Evolutionary conservation across 2,888 invertebrate genomes (phyloP), one percentile per base, ranked within the genome.

Genomic region (Lepidochitona cinerea): DNA sequence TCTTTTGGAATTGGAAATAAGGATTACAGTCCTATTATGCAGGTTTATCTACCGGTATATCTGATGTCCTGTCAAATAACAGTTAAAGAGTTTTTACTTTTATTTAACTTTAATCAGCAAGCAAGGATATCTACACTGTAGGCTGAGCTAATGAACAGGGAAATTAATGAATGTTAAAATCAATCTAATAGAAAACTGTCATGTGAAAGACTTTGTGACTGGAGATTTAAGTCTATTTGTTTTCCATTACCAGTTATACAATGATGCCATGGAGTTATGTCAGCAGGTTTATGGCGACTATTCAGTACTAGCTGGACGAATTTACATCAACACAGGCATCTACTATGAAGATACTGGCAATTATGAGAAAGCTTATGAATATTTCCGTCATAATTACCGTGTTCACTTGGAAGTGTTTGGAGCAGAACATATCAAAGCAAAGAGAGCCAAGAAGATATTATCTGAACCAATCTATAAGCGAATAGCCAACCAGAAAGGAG

Each of bases 251-350:
- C 73, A 81, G 81, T 52, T 67, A 32, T 81, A 79, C 66, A 53
- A 72, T 26, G 75, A 78, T 54, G 77, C 76, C 6, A 41, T 70
- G 59, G 73, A 75, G 1, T 23, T 72, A 36, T 41, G 66, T 0
- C 54, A 73, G 35, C 68, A 65, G 12, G 65, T 71, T 1, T 72
- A 72, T 5, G 80, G 79, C 3, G 74, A 78, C 49, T 23, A 71
- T 26, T 72, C 78, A 37, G 68, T 69, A n/a, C 33, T 65, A 26
- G 54, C 77, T 33, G 79, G 74, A 35, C 64, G 82, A 18, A 75
- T 79, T 52, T 74, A 73, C 72, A 71, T 79, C 29, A 82, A 82
- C 68, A 72, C 74, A n/a, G 82, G 70, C 37, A 81, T 79, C 49
- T 73, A 77, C 68, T 76, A 75, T 41, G 82, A 82, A 53, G 78